Conservation (phyloP, 2,888 invertebrate genomes). For the Nesidiocoris tenuis region DNA sequence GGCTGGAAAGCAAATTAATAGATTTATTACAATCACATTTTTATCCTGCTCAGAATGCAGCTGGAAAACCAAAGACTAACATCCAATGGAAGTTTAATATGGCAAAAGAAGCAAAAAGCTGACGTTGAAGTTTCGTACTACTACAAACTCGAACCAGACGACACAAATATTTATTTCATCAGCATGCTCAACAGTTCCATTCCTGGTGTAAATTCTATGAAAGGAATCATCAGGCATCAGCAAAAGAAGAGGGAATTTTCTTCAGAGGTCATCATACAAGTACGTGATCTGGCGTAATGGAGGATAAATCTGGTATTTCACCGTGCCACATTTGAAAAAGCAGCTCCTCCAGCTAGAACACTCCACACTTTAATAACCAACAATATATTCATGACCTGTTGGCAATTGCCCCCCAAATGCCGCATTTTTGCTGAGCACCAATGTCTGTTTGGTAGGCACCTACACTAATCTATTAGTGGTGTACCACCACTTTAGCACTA, state of each 20-base stretch:
- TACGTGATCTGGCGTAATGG: slow-evolving; percentile 51
- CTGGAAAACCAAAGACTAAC: slow-evolving; percentile 58
- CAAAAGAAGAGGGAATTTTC: slow-evolving; percentile 59
- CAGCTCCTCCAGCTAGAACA: too few species aligned
- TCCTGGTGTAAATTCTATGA: slow-evolving; percentile 61
- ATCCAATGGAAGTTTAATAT: slow-evolving; percentile 60
- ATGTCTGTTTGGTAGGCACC: too few species aligned
- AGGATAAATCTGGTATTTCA: too few species aligned
- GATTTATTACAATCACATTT: too few species aligned
- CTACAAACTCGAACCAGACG: slow-evolving; percentile 55
- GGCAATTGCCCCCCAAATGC: too few species aligned
- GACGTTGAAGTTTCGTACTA: slow-evolving; percentile 60
- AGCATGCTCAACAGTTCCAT: slow-evolving; percentile 62
- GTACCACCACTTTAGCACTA: too few species aligned
- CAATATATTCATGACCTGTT: too few species aligned
- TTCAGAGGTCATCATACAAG: slow-evolving; percentile 59
- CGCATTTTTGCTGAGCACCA: too few species aligned
- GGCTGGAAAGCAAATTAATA: too few species aligned
- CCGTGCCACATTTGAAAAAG: too few species aligned
- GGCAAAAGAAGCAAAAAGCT: slow-evolving; percentile 64
- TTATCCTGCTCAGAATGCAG: slow-evolving; percentile 59
- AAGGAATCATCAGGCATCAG: slow-evolving; percentile 60
- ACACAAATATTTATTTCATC: slow-evolving; percentile 56
- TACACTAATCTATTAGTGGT: too few species aligned
- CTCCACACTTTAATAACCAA: too few species aligned